Conservation (phyloP, 2,888 invertebrate genomes). For the Leptogaster cylindrica region DNA sequence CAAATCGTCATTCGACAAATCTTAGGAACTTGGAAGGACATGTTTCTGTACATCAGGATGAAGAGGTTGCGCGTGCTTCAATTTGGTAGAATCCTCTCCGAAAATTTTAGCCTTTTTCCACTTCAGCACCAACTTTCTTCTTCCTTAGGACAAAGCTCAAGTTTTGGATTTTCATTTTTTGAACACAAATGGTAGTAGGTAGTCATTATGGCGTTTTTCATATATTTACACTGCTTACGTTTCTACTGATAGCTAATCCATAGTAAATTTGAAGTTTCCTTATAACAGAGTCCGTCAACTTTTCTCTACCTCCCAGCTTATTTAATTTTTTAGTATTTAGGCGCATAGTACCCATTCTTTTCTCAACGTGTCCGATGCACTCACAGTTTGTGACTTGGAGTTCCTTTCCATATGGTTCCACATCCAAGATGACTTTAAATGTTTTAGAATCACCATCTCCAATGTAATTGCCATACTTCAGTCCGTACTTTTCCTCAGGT, state of each 20-base stretch:
- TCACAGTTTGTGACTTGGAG: background rate
- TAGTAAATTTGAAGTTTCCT: background rate
- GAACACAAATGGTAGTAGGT: background rate
- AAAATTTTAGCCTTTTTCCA: too few species aligned
- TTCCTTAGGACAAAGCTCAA: background rate
- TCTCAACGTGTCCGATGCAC: background rate
- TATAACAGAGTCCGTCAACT: background rate
- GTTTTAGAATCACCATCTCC: constrained; percentile 10
- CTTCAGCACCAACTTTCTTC: background rate
- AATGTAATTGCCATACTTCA: background rate
- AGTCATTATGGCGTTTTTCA: background rate
- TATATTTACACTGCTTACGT: background rate
- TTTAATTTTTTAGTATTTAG: background rate
- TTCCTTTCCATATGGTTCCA: background rate
- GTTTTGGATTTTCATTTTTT: background rate
- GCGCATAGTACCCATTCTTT: background rate
- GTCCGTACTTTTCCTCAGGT: background rate
- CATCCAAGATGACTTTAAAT: background rate
- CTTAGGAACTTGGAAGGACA: too few species aligned
- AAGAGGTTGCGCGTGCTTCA: too few species aligned
- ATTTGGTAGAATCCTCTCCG: too few species aligned
- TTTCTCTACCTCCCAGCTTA: background rate
- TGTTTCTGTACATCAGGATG: too few species aligned
- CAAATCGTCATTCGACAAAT: too few species aligned
- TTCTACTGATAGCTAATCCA: background rate